phyloP scores from a whole-genome alignment of 2,113 vertebrate species.

The Elanus axillaris region DNA sequence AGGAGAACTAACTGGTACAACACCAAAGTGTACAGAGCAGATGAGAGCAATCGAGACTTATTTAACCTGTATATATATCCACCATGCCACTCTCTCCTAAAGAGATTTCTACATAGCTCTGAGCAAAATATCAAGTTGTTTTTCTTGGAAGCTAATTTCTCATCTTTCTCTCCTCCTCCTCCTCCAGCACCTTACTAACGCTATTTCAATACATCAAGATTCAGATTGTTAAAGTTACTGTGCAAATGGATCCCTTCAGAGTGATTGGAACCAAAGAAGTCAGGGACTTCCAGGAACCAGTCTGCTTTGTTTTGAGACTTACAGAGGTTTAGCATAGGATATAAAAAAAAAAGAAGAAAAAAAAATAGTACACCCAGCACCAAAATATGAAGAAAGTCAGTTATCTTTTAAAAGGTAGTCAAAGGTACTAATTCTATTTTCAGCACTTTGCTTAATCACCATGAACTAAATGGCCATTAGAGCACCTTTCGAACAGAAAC shows the following conservation, averaged over 20 bases:
- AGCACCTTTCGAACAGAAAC: background rate
- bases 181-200: background rate
- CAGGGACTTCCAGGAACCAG: background rate
- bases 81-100: background rate
- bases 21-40: background rate
- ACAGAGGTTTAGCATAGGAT: background rate
- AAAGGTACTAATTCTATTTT: slow-evolving; percentile 47
- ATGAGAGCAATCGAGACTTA: background rate
- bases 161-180: background rate
- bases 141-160: background rate
- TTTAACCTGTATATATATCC: background rate
- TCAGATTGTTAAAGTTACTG: background rate
- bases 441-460: background rate
- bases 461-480: slow-evolving; percentile 5
- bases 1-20: background rate
- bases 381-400: background rate
- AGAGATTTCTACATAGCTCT: background rate
- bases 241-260: background rate
- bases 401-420: background rate
- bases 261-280: background rate
- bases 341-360: background rate
- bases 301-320: background rate
- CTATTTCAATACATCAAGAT: background rate
- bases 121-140: background rate
- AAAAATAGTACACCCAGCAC: background rate